Percentiles rank a stretch among this genome's conserved stretches.
Evolutionary conservation across 2,797 vertebrate genomes (phyloP).

Genomic region (Mus minutoides): DNA sequence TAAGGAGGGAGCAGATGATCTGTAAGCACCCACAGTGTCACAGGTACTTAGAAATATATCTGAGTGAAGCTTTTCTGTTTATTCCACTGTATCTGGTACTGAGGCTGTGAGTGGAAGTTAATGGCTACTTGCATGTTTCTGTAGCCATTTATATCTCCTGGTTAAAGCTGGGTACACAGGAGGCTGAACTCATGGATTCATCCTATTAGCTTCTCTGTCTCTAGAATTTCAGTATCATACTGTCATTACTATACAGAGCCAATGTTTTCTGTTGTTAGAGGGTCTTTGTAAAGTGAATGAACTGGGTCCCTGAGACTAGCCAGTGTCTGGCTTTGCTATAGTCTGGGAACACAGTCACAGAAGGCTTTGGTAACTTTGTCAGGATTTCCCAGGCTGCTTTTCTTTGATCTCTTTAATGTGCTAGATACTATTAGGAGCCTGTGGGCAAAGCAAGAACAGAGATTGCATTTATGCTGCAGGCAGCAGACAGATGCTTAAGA

Average conservation of each 20-base stretch:
- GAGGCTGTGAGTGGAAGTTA: not conserved
- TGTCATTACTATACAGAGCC: not conserved
- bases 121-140: not conserved
- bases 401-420: not conserved
- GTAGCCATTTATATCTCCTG: not conserved
- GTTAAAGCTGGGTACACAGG: not conserved
- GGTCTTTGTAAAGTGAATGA: not conserved
- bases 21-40: conserved; percentile 81
- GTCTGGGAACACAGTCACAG: not conserved
- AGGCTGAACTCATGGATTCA: not conserved
- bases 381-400: not conserved
- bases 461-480: not conserved
- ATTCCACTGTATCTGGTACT: not conserved
- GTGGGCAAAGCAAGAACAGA: not conserved
- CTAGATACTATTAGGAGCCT: not conserved
- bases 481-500: not conserved
- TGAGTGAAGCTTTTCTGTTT: conserved; percentile 4
- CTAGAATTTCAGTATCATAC: accelerated
- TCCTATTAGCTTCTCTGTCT: not conserved
- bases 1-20: conserved; percentile 76
- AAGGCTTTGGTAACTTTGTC: not conserved
- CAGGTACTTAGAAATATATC: conserved; percentile 76
- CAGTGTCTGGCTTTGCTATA: not conserved
- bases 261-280: not conserved
- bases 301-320: accelerated